These are phyloP conservation scores for Drosophila pectinifera DNA, from an alignment of 1,140 invertebrate genomes.

Conservation along the genomic window DNA sequence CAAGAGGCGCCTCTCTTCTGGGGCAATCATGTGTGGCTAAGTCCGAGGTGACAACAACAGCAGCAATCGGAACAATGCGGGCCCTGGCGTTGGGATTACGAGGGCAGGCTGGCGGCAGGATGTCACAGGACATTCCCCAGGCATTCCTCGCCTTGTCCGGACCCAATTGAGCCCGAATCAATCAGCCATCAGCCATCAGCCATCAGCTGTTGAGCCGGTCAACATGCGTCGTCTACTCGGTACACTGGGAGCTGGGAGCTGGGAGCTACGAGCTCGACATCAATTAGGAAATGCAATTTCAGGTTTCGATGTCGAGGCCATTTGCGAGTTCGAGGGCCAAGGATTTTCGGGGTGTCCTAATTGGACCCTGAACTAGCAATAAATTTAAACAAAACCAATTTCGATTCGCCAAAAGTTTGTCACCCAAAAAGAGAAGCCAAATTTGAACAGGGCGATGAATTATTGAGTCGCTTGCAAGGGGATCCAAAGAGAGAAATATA, in stretches of 20 bases:
- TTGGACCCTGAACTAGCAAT: constrained; percentile 35
- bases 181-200: constrained; percentile 42
- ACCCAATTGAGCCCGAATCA: constrained; percentile 49
- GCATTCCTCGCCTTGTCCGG: constrained; percentile 23
- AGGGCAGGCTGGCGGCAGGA: constrained; percentile 3
- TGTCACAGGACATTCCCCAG: constrained; percentile 17
- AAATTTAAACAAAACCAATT: constrained; percentile 52
- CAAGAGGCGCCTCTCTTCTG: constrained; percentile 46
- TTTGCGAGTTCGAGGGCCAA: neutral
- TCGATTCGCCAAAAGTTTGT: constrained; percentile 39
- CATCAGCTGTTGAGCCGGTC: constrained; percentile 25
- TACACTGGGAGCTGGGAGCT: constrained; percentile 10
- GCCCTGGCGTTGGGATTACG: neutral
- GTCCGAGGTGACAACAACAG: constrained; percentile 34
- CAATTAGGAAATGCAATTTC: constrained; percentile 55
- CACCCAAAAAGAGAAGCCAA: constrained; percentile 24
- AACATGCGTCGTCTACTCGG: constrained; percentile 35
- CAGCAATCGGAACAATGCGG: constrained; percentile 28
- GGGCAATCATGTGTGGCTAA: constrained; percentile 48
- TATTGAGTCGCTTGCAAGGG: constrained; percentile 30
- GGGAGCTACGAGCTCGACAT: constrained; percentile 29
- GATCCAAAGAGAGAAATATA: constrained; percentile 5
- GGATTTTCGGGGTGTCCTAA: constrained; percentile 20
- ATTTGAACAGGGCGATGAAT: constrained; percentile 23
- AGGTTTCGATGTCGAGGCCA: constrained; percentile 33